phyloP scores from a whole-genome alignment of 1,140 invertebrate genomes.

The Temnothorax longispinosus region DNA sequence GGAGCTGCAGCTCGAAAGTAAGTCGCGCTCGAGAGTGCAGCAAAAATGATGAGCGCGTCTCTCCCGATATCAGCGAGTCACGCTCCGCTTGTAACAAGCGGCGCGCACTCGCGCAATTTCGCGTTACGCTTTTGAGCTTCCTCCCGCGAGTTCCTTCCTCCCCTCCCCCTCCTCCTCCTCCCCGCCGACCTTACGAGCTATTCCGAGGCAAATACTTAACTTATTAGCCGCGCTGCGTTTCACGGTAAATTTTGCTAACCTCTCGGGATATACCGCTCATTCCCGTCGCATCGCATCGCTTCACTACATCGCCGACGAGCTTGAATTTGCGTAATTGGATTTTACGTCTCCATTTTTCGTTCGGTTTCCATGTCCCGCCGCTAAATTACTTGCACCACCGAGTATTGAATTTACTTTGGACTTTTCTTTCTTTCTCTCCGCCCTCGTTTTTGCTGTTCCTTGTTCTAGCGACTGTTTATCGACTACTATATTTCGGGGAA shows the following conservation, averaged over 20 bases:
- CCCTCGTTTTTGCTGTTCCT: neutral
- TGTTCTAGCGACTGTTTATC: conserved; percentile 11
- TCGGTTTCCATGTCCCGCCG: neutral
- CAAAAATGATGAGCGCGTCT: conserved; percentile 30
- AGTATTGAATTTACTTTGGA: conserved; percentile 29
- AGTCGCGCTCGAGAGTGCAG: conserved; percentile 26
- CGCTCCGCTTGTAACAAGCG: conserved; percentile 16
- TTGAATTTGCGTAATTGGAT: conserved; percentile 64
- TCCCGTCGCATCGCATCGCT: neutral
- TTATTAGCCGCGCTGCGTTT: conserved; percentile 49
- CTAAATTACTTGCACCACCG: conserved; percentile 45
- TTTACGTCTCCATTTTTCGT: conserved; percentile 6
- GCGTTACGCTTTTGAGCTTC: neutral
- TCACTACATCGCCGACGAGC: conserved; percentile 4
- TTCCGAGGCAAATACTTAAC: conserved; percentile 31
- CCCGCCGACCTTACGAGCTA: neutral
- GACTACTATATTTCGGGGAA: conserved; percentile 36
- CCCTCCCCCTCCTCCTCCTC: neutral
- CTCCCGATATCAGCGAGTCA: conserved; percentile 28
- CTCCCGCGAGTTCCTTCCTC: neutral
- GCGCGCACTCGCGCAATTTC: conserved; percentile 28
- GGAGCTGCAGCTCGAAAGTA: conserved; percentile 32
- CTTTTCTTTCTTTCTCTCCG: neutral
- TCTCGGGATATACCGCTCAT: conserved; percentile 30
- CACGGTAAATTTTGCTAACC: conserved; percentile 24